Evolutionary conservation across 2,797 vertebrate genomes (phyloP), one percentile per base, ranked within the genome.

Genomic region (Vultur gryphus): DNA sequence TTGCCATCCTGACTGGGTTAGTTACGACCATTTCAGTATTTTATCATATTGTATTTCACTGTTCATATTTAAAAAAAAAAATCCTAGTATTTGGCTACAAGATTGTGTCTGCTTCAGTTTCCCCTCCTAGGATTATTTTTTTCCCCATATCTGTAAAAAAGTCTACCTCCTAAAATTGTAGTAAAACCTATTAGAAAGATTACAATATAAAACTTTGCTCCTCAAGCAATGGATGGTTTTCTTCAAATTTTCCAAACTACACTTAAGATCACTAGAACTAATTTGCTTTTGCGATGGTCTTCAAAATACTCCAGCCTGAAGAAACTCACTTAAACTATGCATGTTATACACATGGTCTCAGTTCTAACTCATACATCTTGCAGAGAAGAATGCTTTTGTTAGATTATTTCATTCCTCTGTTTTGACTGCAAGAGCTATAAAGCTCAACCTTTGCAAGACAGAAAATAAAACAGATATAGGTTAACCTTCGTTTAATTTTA

Each of bases 121-220:
- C 48, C 48, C 21, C 48, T 75, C 24, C 26, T 17, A 67, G 13
- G 77, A 83, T 29, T 20, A 13, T 7, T 71, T 49, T 52, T 55
- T 1, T 1, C 8, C 4, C 29, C 3, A 1, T 20, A 39, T 29
- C 33, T 28, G 1, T 69, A 48, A 64, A 54, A 75, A 62, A 24
- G 8, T 85, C 33, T 70, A 66, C 52, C 29, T 58, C 35, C 16
- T 65, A 72, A 72, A 52, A 64, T 2, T 31, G 58, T 28, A 51
- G 33, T 35, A 65, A 85, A 78, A 64, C 2, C 28, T 71, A 61
- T 8, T 76, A 65, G 15, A 85, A 87, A 70, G 17, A 49, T 62
- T 73, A 61, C 9, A 66, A 13, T 18, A 71, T 16, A 59, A 65
- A 85, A 67, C 8, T 44, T 46, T 14, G 18, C 6, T 73, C 31